Base-by-base conservation (phyloP, 2,888 invertebrate genomes). In the Xylocampa areola region DNA sequence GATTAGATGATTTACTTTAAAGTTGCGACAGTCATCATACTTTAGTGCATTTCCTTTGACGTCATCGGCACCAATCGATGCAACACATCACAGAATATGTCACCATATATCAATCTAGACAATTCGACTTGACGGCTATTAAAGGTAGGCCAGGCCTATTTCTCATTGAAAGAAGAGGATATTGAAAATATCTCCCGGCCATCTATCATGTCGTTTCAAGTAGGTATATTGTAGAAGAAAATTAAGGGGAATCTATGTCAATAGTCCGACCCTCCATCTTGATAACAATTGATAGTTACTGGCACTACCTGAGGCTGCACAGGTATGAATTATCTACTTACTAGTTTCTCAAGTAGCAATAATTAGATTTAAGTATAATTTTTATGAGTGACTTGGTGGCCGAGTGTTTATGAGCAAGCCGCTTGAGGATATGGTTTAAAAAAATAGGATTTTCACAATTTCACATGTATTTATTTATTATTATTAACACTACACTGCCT, bases 191-290 rank as follows among this genome's bases (percentile, higher is more conserved):
- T 30, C 35, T 40, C 23, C 23, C 36, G 53, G 29, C 36, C 39
- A 58, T 66, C 57, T 53, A 44, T 71, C 65, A 68, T 29, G 14
- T 49, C 35, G 45, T 48, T 52, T 41, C 41, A 48, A 21, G 47
- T n/a, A n/a, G n/a, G n/a, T 43, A 47, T 43, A 48, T 49, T 69
- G 43, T 58, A 29, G 21, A 55, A 40, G 41, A 40, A 60, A 64
- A 54, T 63, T 47, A 51, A 58, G 47, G 45, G 17, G 39, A 49
- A 55, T 65, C 36, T 52, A 43, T 39, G 39, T 55, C 54, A 55
- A 40, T 50, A 51, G 43, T 13, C 14, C 35, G 40, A 54, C 50
- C 47, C 35, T 58, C 47, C 25, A 29, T 23, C 39, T 8, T 7
- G 16, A 39, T 32, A 33, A 55, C 39, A 60, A 61, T 45, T 23